Percentiles rank a stretch among this genome's conserved stretches.
Conservation (phyloP, 2,888 invertebrate genomes). For the Lamellibrachia columna region DNA sequence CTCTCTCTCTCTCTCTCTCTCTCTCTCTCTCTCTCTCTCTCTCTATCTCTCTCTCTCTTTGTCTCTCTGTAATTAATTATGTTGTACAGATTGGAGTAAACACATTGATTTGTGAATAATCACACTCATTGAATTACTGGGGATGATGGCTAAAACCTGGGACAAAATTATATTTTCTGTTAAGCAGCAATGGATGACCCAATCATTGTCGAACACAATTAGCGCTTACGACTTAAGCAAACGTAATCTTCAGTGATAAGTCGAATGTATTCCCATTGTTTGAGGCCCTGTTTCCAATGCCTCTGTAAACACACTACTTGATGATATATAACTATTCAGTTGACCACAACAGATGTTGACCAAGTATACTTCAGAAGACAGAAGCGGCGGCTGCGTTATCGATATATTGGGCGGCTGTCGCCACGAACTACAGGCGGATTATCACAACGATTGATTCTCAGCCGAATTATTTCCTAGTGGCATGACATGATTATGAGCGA, state of each 20-base stretch:
- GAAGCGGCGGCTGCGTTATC: not conserved
- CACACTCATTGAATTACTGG: not conserved
- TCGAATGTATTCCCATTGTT: not conserved
- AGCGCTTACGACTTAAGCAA: not conserved
- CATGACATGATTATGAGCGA: not conserved
- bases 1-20: constrained; percentile 13
- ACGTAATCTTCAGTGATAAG: not conserved
- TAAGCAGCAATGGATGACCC: not conserved
- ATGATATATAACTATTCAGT: not conserved
- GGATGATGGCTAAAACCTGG: not conserved
- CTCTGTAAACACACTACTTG: not conserved
- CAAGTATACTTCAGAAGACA: not conserved
- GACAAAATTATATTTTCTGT: not conserved
- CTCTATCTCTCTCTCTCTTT: not conserved
- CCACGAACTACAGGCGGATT: not conserved
- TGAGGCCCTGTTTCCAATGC: not conserved
- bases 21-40: not conserved
- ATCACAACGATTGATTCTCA: not conserved
- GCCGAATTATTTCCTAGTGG: not conserved
- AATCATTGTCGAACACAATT: not conserved
- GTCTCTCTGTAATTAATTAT: not conserved
- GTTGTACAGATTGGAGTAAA: not conserved
- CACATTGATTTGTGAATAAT: not conserved
- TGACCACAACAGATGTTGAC: not conserved
- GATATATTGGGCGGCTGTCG: not conserved